phyloP scores from a whole-genome alignment of 2,797 vertebrate species.

The Monodelphis domestica region DNA sequence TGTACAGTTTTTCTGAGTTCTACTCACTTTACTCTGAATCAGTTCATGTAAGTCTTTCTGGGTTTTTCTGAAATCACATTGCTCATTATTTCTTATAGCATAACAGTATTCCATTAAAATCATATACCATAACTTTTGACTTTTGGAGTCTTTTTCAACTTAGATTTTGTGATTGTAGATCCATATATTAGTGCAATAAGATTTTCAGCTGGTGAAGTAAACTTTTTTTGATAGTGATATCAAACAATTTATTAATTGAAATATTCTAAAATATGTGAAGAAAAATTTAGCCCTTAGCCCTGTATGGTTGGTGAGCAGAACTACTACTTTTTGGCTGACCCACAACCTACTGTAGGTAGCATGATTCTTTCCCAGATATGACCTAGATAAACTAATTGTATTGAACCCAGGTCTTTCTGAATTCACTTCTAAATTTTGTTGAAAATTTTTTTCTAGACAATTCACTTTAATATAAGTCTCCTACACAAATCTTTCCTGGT shows the following conservation, averaged over 20 bases:
- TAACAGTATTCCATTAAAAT: too few species aligned
- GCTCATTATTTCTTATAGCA: too few species aligned
- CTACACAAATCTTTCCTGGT: background rate
- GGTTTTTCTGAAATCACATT: too few species aligned
- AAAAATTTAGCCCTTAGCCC: background rate
- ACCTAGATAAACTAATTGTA: background rate
- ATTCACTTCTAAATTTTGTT: background rate
- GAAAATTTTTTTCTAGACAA: background rate
- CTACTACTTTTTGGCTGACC: background rate
- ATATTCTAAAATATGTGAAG: background rate
- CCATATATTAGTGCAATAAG: background rate
- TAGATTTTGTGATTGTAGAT: background rate
- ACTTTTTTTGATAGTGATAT: background rate
- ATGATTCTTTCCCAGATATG: background rate
- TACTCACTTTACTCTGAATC: too few species aligned
- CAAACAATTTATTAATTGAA: background rate
- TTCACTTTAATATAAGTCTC: background rate
- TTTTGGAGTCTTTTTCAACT: background rate
- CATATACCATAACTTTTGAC: too few species aligned
- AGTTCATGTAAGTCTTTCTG: too few species aligned
- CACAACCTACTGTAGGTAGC: background rate
- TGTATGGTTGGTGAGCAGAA: background rate
- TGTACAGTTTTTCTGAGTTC: too few species aligned
- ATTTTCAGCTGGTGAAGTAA: background rate
- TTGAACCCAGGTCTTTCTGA: background rate